Percentiles rank a stretch among this genome's conserved stretches.
Evolutionary conservation across 1,140 invertebrate genomes (phyloP).

Genomic region (Ooceraea biroi): DNA sequence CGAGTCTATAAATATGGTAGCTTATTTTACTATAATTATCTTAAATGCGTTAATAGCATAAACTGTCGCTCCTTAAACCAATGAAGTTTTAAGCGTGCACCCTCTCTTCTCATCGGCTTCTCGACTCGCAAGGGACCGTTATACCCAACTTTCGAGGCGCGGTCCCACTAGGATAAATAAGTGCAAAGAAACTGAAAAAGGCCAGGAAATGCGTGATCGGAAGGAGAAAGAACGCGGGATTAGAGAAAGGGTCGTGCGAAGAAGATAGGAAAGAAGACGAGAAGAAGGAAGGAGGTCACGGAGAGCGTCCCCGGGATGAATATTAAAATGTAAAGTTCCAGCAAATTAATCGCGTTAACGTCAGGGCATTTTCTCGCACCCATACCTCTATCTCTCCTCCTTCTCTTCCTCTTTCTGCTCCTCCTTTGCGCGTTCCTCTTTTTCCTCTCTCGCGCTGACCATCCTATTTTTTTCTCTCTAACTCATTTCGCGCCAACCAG

Average conservation of each 20-base stretch:
- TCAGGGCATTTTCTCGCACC: conserved; percentile 78
- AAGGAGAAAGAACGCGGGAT: conserved; percentile 24
- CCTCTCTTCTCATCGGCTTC: conserved; percentile 40
- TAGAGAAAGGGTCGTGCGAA: conserved; percentile 35
- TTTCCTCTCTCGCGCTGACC: conserved; percentile 25
- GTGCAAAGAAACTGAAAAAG: conserved; percentile 17
- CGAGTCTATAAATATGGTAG: too few species aligned
- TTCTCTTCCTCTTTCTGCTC: neutral
- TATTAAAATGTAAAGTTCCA: conserved; percentile 82
- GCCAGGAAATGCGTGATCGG: neutral
- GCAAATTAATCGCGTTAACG: conserved; percentile 82
- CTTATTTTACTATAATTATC: neutral
- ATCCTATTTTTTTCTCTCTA: conserved; percentile 57
- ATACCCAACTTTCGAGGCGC: conserved; percentile 40
- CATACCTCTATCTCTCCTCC: conserved; percentile 17
- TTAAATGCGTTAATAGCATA: conserved; percentile 25
- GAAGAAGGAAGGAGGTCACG: conserved; percentile 6
- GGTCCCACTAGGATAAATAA: conserved; percentile 47
- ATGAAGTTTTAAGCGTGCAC: conserved; percentile 46
- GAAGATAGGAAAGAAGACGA: neutral
- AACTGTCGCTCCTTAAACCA: conserved; percentile 9
- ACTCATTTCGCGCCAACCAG: conserved; percentile 48
- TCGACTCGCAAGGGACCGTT: conserved; percentile 26
- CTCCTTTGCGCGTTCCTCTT: conserved; percentile 28
- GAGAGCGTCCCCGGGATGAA: conserved; percentile 74